phyloP scores from a whole-genome alignment of 2,113 vertebrate species.

The Protobothrops flavoviridis region DNA sequence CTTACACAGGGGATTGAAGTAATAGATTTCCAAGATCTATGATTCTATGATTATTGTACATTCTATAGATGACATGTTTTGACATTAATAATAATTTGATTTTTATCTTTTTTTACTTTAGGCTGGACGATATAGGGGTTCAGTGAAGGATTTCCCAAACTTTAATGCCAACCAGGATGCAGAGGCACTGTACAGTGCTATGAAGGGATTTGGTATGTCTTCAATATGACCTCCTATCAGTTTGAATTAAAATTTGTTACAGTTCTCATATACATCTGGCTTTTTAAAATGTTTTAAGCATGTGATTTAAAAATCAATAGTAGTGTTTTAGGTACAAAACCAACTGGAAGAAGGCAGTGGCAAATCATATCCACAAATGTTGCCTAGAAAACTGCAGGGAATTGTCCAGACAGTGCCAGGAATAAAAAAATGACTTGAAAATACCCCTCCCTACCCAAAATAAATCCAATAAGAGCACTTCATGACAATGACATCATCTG shows the following conservation, averaged over 20 bases:
- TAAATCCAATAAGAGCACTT: background rate
- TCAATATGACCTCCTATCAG: background rate
- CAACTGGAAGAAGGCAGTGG: background rate
- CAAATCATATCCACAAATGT: background rate
- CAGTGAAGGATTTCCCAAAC: constrained; percentile 77
- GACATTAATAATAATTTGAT: background rate
- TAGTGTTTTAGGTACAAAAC: background rate
- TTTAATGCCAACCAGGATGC: constrained; percentile 86
- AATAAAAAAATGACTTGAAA: background rate
- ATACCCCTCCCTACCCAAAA: background rate
- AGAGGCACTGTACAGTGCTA: constrained; percentile 87
- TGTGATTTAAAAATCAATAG: background rate
- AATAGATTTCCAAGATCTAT: background rate
- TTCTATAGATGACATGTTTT: background rate
- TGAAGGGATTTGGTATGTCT: constrained; percentile 95
- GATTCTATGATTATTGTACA: background rate
- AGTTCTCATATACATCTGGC: background rate
- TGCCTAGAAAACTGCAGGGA: background rate
- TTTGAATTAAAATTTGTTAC: background rate
- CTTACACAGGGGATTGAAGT: background rate
- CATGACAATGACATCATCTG: background rate
- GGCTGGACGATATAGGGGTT: constrained; percentile 84
- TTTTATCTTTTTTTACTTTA: constrained; percentile 37
- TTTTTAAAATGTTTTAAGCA: background rate
- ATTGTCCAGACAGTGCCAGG: background rate